Conservation (phyloP, 2,113 vertebrate genomes). For the Megaptera novaeangliae region DNA sequence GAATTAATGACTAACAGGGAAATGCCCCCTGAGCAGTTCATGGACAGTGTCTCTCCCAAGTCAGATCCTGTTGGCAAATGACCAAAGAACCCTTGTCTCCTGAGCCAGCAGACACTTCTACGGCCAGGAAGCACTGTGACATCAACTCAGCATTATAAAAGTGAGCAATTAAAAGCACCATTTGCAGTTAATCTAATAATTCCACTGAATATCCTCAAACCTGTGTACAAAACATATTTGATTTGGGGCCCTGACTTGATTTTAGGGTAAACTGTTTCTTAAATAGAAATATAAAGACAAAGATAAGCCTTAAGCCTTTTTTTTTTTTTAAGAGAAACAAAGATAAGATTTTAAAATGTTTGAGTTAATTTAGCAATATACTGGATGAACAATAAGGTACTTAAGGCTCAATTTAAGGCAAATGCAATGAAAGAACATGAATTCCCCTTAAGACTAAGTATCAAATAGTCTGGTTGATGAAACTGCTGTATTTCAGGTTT, state of each 20-base stretch:
- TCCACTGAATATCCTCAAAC: background rate
- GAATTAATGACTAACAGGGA: constrained; percentile 36
- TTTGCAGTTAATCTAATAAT: background rate
- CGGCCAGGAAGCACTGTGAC: background rate
- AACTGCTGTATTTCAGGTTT: background rate
- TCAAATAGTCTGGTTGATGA: background rate
- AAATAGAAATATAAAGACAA: background rate
- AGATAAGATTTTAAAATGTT: background rate
- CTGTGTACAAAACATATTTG: background rate
- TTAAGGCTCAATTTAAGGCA: background rate
- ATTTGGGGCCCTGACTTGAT: background rate
- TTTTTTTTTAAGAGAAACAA: background rate
- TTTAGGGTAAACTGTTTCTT: background rate
- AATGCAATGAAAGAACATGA: background rate
- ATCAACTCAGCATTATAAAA: background rate
- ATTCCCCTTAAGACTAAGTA: background rate
- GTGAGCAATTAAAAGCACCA: background rate
- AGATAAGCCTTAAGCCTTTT: background rate
- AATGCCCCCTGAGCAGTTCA: background rate
- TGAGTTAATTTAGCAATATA: background rate
- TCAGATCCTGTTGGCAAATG: constrained; percentile 28
- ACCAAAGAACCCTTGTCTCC: background rate
- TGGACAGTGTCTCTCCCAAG: background rate
- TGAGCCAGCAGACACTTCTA: background rate
- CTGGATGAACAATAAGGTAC: background rate